phyloP scores from a whole-genome alignment of 2,113 vertebrate genomes.

The Toxotes jaculatrix region DNA sequence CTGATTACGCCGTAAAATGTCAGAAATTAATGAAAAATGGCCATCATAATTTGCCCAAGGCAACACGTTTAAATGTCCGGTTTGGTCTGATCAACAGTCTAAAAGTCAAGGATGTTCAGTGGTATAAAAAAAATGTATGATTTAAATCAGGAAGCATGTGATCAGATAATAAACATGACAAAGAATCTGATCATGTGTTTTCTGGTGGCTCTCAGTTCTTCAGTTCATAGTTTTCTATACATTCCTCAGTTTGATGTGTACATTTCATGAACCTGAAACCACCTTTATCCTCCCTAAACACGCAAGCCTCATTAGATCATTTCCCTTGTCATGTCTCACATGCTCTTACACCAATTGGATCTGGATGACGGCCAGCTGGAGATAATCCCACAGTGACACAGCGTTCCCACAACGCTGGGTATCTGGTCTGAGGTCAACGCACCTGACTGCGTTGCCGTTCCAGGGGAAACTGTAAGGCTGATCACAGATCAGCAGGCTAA shows the following conservation, averaged over 20 bases:
- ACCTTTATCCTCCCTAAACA: slow-evolving; percentile 13
- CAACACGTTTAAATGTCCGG: too few species aligned
- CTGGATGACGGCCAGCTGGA: slow-evolving; percentile 35
- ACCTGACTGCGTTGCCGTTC: background rate
- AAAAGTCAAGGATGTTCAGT: too few species aligned
- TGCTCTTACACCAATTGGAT: slow-evolving; percentile 58
- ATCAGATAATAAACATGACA: background rate
- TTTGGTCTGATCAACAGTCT: too few species aligned
- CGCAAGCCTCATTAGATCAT: slow-evolving; percentile 42
- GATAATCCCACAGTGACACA: slow-evolving; percentile 57
- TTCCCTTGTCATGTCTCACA: slow-evolving; percentile 40
- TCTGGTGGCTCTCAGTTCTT: background rate
- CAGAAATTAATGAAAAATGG: too few species aligned
- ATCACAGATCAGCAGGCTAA: slow-evolving; percentile 40
- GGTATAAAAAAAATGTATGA: too few species aligned
- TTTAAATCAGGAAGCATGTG: background rate
- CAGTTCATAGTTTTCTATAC: background rate
- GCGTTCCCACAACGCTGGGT: background rate
- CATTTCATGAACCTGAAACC: background rate
- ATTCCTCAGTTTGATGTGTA: background rate
- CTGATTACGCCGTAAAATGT: too few species aligned
- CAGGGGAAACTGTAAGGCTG: background rate
- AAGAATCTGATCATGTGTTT: background rate
- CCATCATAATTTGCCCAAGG: too few species aligned
- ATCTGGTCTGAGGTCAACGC: slow-evolving; percentile 42